These are phyloP conservation scores for Smutsia gigantea DNA, from an alignment of 2,797 vertebrate species.

Conservation along the genomic window DNA sequence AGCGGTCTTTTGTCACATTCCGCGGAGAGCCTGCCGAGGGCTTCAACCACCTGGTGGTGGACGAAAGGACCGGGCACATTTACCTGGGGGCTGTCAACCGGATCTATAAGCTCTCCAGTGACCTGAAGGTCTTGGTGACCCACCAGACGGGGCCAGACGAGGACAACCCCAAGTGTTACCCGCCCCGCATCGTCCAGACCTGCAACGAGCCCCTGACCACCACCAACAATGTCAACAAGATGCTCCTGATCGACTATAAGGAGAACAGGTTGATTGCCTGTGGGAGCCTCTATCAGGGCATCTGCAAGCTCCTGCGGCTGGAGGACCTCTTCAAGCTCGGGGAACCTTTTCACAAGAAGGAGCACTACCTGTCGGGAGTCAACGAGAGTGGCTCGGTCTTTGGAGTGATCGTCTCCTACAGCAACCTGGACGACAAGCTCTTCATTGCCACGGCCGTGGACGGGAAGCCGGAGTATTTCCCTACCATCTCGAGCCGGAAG, in stretches of 20 bases:
- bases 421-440: slow-evolving; percentile 95
- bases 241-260: slow-evolving; percentile 98
- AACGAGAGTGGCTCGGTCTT: slow-evolving; percentile 98
- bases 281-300: slow-evolving; percentile 98
- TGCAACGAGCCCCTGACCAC: slow-evolving; percentile 94
- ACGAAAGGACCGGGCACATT: slow-evolving; percentile 96
- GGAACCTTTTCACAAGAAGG: slow-evolving; percentile 98
- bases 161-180: slow-evolving; percentile 99
- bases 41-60: slow-evolving; percentile 98
- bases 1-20: slow-evolving; percentile 93
- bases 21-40: slow-evolving; percentile 91
- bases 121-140: slow-evolving; percentile 93
- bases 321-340: slow-evolving; percentile 99
- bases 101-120: slow-evolving; percentile 97
- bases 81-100: slow-evolving; percentile 97
- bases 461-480: slow-evolving; percentile 98
- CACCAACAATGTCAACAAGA: slow-evolving; percentile 99
- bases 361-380: slow-evolving; percentile 98
- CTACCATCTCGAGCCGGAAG: slow-evolving; percentile 98
- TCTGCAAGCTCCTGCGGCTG: slow-evolving; percentile 97
- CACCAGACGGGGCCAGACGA: slow-evolving; percentile 97
- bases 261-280: slow-evolving; percentile 97
- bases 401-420: slow-evolving; percentile 97
- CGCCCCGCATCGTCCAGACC: slow-evolving; percentile 97
- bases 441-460: slow-evolving; percentile 98